Base-by-base conservation (phyloP, 2,888 invertebrate species). In the Pammene aurita region DNA sequence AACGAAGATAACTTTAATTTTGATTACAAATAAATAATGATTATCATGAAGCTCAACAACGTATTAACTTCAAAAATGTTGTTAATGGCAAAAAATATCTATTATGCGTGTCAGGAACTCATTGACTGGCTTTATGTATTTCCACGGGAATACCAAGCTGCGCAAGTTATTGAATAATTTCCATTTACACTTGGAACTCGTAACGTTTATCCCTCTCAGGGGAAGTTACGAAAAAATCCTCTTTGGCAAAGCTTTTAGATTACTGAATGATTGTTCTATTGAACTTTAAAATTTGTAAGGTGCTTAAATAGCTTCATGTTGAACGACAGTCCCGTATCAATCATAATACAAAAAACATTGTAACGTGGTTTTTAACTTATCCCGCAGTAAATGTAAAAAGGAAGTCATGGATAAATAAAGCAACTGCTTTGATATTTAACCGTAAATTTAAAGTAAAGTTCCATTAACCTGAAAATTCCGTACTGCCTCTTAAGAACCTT, bases 371-470 rank as follows among this genome's bases (percentile, higher is more conserved):
- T 9, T 38, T 38, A 5, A 2, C 7, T 5, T 38, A 38, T 35
- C 14, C 55, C 7, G 55, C 14, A 35, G 54, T 54, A 38, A 9
- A 5, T 38, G 9, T 38, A 38, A 6, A 38, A 38, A 38, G 38
- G 7, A 38, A 38, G 38, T 9, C 38, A 9, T 54, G 34, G 54
- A 34, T 11, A n/a, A 11, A 52, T 7, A 13, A 35, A 0, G 41
- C 10, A 11, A 10, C n/a, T 14, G 5, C n/a, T 46, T 44, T 44
- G 10, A 46, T 34, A n/a, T 14, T 48, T 11, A 1, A 14, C 44
- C 14, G 11, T 14, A 46, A 60, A 60, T 44, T 34, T 48, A 50
- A 9, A 6, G 48, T 46, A 35, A 60, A 34, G 38, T 41, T 61
- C 38, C 14, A 34, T n/a, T 61, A 38, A 13, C 38, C 16, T 38